Conservation (phyloP, 2,797 vertebrate species). For the Setipinna tenuifilis region DNA sequence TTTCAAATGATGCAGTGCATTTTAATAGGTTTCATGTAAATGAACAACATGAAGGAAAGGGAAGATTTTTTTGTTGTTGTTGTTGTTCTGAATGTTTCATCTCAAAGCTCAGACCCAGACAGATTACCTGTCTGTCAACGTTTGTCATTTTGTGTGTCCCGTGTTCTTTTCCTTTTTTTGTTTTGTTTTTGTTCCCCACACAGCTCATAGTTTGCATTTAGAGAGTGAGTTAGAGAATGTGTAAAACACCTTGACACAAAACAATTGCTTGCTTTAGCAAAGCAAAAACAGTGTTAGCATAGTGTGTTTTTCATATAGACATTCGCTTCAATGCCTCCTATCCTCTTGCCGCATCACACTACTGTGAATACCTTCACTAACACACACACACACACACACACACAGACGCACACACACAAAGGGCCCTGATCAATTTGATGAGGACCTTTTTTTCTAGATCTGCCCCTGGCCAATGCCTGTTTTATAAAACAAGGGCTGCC, state of each 20-base stretch:
- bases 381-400: neutral
- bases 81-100: constrained; percentile 34
- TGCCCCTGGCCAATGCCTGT: constrained; percentile 50
- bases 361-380: neutral
- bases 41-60: constrained; percentile 42
- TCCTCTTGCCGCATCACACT: neutral
- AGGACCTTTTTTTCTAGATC: constrained; percentile 40
- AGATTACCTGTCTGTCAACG: constrained; percentile 43
- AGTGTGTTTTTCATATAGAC: neutral
- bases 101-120: constrained; percentile 42
- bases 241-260: neutral
- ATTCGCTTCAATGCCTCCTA: neutral
- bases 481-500: constrained; percentile 62
- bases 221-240: neutral
- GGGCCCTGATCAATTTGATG: neutral
- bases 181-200: neutral
- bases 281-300: neutral
- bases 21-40: constrained; percentile 46
- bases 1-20: neutral
- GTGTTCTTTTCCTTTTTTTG: constrained; percentile 35
- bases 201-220: neutral
- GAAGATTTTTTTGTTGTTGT: constrained; percentile 48
- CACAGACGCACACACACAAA: neutral
- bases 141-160: constrained; percentile 40
- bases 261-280: neutral